Conservation (phyloP, 2,888 invertebrate species). For the Himalopsyche tibetana region DNA sequence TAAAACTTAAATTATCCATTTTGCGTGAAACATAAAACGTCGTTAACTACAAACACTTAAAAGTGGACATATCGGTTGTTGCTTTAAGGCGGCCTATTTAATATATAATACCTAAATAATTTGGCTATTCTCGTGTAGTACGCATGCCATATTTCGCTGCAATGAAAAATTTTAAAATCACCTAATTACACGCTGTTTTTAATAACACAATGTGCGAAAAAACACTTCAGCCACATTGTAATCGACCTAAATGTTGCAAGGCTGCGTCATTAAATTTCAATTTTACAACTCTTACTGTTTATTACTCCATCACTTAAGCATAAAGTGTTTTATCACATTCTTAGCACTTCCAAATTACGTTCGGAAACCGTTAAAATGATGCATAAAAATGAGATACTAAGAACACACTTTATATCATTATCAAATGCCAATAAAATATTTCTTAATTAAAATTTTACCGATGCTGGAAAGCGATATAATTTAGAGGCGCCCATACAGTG, state of each 20-base stretch:
- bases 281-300: background rate
- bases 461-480: too few species aligned
- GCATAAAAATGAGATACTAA: background rate
- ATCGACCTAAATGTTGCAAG: conserved; percentile 1
- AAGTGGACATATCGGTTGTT: too few species aligned
- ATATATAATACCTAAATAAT: too few species aligned
- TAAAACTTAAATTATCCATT: too few species aligned
- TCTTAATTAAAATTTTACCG: too few species aligned
- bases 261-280: conserved; percentile 16
- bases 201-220: conserved; percentile 8
- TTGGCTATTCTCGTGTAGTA: too few species aligned
- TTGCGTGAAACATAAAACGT: too few species aligned
- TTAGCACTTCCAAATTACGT: conserved; percentile 11
- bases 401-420: background rate
- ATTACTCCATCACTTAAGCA: background rate
- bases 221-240: background rate
- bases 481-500: too few species aligned
- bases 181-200: conserved; percentile 4
- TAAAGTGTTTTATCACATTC: conserved; percentile 15
- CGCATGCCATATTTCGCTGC: too few species aligned
- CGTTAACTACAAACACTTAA: too few species aligned
- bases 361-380: conserved; percentile 10
- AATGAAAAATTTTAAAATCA: background rate
- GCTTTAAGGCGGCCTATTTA: too few species aligned
- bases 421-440: too few species aligned